Evolutionary conservation across 2,797 vertebrate species (phyloP).

Genomic region (Eurystomus glaucurus): DNA sequence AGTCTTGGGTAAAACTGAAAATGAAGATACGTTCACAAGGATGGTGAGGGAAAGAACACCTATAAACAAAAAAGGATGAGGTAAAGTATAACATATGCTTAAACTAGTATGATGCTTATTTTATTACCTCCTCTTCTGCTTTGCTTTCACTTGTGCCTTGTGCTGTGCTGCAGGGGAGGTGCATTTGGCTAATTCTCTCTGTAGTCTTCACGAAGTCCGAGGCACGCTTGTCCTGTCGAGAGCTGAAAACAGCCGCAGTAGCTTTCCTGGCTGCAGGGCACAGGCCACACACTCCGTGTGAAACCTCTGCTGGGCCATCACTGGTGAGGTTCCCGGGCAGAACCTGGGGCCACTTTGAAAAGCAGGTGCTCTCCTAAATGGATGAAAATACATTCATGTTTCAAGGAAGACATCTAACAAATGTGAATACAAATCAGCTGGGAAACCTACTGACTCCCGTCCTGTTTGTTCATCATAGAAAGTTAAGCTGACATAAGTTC

Average conservation of each 20-base stretch:
- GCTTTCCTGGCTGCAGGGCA: not conserved
- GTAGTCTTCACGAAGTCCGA: not conserved
- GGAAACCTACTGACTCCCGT: not conserved
- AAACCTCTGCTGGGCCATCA: not conserved
- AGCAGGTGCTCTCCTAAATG: not conserved
- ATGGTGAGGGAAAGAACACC: not conserved
- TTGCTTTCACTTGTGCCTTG: not conserved
- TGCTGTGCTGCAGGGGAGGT: not conserved
- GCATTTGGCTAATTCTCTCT: not conserved
- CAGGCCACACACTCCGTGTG: rapidly evolving
- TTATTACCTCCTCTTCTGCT: not conserved
- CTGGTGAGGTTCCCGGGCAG: not conserved
- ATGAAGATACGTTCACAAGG: not conserved
- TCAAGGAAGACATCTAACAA: not conserved
- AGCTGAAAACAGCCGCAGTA: not conserved
- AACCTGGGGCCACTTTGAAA: not conserved
- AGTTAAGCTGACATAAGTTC: not conserved
- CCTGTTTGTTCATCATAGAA: not conserved
- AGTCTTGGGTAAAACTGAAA: constrained; percentile 5
- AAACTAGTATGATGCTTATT: not conserved
- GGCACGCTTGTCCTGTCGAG: rapidly evolving
- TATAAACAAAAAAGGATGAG: not conserved
- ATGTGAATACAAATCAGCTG: not conserved
- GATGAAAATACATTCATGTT: not conserved
- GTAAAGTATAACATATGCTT: not conserved